Conservation (phyloP, 2,797 vertebrate genomes). For the Smutsia temminckii region DNA sequence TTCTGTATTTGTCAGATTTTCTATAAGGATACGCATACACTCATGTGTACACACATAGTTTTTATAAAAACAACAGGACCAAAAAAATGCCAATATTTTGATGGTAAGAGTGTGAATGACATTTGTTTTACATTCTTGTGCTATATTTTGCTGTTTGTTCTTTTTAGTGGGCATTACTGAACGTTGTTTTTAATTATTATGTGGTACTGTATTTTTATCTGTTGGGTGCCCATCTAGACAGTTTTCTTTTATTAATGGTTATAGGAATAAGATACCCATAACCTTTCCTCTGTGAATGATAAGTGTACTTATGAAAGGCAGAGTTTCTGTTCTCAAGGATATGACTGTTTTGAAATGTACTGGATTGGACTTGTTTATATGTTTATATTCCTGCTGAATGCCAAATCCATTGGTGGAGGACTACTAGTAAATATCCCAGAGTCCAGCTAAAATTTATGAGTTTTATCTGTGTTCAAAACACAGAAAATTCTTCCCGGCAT, state of each 20-base stretch:
- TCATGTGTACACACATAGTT: not conserved
- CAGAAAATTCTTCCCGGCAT: slow-evolving; percentile 42
- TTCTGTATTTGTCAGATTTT: slow-evolving; percentile 56
- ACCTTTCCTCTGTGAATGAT: not conserved
- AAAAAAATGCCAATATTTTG: slow-evolving; percentile 13
- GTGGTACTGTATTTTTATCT: slow-evolving; percentile 43
- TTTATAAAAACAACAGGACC: slow-evolving; percentile 56
- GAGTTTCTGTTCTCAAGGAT: slow-evolving; percentile 44
- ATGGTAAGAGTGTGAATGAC: not conserved
- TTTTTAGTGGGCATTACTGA: slow-evolving; percentile 54
- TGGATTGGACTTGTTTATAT: slow-evolving; percentile 38
- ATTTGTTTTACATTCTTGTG: slow-evolving; percentile 41
- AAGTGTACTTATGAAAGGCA: not conserved
- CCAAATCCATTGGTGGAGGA: slow-evolving; percentile 33
- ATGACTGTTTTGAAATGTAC: slow-evolving; percentile 33
- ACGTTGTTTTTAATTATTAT: slow-evolving; percentile 4
- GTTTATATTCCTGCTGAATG: slow-evolving; percentile 44
- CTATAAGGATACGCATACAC: not conserved
- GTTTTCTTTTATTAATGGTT: slow-evolving; percentile 16
- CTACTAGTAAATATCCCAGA: slow-evolving; percentile 50
- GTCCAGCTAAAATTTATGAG: slow-evolving; percentile 42
- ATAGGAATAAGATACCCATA: not conserved
- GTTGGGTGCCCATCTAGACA: not conserved
- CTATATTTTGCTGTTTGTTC: slow-evolving; percentile 44
- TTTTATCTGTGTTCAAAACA: slow-evolving; percentile 65